Base-by-base conservation (phyloP, 2,113 vertebrate species). In the Pongo abelii region DNA sequence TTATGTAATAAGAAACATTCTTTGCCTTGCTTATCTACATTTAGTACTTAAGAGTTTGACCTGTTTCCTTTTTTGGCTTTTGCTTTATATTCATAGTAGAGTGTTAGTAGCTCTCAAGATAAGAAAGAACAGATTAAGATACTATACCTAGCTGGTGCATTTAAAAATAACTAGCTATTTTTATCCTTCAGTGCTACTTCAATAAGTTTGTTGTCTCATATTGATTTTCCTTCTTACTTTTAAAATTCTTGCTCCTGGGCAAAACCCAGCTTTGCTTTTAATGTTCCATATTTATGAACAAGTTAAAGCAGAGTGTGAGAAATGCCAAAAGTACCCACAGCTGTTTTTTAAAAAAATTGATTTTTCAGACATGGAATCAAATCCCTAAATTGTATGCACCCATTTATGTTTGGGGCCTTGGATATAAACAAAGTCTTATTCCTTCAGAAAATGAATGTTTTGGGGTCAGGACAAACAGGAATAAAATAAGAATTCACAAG, bases 151-250 rank as follows among this genome's bases (percentile, higher is more conserved):
- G 13, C 17, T 84, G 57, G 23, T 48, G 3, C 30, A 83, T 85
- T 89, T 93, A 43, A 89, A 93, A 93, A 93, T 93, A 85, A 83
- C 43, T 77, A 52, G 22, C 8, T 93, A 78, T 92, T 95, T 97
- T 84, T 96, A 14, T 87, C 91, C 23, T 97, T 95, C n/a, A 94
- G 89, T 78, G 23, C 48, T 57, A n/a, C 79, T 94, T 96, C 52
- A 30, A 38, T 10, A 93, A 40, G 2, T 94, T 46, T 92, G 43
- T 80, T 88, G 75, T 32, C 59, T 96, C 2, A 10, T 89, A 75
- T 80, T 86, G 72, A 87, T 89, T 95, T 61, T 93, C 74, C 35
- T 79, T 93, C n/a, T 84, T 55, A 1, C 38, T 93, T 91, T 96
- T 57, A 80, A 59, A 97, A 84, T 79, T 84, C 81, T 85, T 91